Evolutionary conservation across 2,797 vertebrate species (phyloP).

Genomic region (Hephaestus fuliginosus): DNA sequence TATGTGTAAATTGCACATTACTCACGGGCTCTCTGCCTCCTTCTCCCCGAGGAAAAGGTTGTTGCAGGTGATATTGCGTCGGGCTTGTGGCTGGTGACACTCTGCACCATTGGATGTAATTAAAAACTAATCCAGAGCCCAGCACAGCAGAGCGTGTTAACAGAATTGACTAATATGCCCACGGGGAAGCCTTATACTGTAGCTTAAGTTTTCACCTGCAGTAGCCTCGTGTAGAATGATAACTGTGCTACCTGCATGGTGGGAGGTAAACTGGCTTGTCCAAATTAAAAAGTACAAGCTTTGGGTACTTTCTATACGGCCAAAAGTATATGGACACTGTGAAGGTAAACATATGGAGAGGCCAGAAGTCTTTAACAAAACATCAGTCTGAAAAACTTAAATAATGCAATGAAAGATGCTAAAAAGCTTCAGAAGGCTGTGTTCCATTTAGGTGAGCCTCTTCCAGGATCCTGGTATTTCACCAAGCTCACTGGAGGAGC

Average conservation of each 20-base stretch:
- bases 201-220: slow-evolving; percentile 34
- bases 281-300: background rate
- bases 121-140: slow-evolving; percentile 66
- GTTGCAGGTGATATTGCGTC: slow-evolving; percentile 25
- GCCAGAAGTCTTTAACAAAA: too few relatives aligned
- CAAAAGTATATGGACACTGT: too few relatives aligned
- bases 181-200: slow-evolving; percentile 37
- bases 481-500: too few relatives aligned
- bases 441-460: background rate
- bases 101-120: slow-evolving; percentile 62
- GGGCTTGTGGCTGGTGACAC: slow-evolving; percentile 35
- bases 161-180: slow-evolving; percentile 59
- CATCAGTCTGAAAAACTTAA: too few relatives aligned
- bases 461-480: background rate
- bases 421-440: background rate
- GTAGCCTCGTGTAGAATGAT: background rate
- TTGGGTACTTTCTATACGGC: background rate
- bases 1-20: slow-evolving; percentile 30
- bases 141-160: slow-evolving; percentile 58
- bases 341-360: too few relatives aligned
- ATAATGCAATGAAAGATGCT: too few relatives aligned
- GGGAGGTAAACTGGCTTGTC: background rate
- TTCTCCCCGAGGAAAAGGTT: slow-evolving; percentile 26
- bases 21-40: slow-evolving; percentile 11
- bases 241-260: background rate